Conservation (phyloP, 1,140 invertebrate genomes). For the Orchesella cincta region DNA sequence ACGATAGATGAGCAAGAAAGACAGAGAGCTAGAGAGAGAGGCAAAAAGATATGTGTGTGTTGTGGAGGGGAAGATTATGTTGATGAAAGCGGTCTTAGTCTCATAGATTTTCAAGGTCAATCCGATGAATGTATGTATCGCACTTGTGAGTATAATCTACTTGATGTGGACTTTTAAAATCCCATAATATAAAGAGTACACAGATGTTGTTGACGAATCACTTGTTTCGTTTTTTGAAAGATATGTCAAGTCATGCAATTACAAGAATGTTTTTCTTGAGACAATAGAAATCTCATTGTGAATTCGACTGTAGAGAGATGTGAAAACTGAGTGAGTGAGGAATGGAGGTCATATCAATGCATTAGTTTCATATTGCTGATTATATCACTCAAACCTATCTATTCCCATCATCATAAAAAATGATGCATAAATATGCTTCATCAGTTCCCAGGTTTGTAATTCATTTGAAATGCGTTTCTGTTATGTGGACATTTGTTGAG, state of each 20-base stretch:
- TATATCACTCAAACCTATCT: too few species aligned
- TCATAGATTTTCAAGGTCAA: slow-evolving; percentile 10
- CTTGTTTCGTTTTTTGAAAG: slow-evolving; percentile 20
- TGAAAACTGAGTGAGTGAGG: too few species aligned
- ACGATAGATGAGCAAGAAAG: neutral
- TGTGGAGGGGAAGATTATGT: neutral
- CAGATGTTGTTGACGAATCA: slow-evolving; percentile 26
- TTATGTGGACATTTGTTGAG: too few species aligned
- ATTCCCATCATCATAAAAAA: too few species aligned
- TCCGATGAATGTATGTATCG: neutral
- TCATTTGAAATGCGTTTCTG: too few species aligned
- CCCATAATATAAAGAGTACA: neutral
- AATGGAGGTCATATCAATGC: too few species aligned
- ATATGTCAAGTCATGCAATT: slow-evolving; percentile 24
- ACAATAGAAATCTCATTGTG: slow-evolving; percentile 11
- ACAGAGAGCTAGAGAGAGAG: too few species aligned
- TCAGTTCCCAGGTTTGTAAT: too few species aligned
- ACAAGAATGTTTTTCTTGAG: slow-evolving; percentile 15
- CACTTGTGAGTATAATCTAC: too few species aligned
- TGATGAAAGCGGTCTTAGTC: neutral
- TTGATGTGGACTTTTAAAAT: neutral
- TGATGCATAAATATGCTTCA: too few species aligned
- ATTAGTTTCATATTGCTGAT: neutral
- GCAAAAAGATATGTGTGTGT: neutral
- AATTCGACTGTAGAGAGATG: neutral